Evolutionary conservation across 2,888 invertebrate genomes (phyloP).

Genomic region (Phengaris arion): DNA sequence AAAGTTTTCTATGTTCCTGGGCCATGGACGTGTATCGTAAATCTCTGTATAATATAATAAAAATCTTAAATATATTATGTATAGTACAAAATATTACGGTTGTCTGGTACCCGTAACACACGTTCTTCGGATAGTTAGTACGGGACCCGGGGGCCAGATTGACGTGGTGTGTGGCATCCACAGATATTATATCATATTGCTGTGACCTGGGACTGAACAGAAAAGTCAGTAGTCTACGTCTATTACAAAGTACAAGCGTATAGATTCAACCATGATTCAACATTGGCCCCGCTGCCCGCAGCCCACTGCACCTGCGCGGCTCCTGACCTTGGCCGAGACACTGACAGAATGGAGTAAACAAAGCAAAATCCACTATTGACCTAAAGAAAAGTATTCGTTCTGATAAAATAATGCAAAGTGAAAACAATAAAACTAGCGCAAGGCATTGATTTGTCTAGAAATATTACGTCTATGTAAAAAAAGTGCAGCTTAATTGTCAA

Average conservation of each 20-base stretch:
- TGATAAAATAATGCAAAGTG: neutral
- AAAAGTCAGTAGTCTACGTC: too few species aligned
- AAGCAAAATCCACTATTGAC: slow-evolving; percentile 20
- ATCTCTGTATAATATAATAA: too few species aligned
- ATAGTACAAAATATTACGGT: too few species aligned
- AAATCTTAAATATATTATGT: too few species aligned
- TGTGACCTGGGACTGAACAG: too few species aligned
- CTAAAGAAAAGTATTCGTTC: neutral
- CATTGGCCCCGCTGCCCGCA: slow-evolving; percentile 21
- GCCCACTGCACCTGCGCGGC: slow-evolving; percentile 32
- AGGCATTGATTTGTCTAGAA: neutral
- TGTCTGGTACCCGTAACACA: too few species aligned
- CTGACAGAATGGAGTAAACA: slow-evolving; percentile 35
- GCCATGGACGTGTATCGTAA: too few species aligned
- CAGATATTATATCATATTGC: too few species aligned
- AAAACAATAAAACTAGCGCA: neutral
- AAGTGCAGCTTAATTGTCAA: neutral
- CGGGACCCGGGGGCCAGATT: too few species aligned
- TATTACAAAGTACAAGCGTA: neutral
- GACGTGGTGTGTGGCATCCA: too few species aligned
- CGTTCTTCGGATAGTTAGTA: too few species aligned
- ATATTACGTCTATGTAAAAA: neutral
- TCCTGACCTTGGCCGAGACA: slow-evolving; percentile 32
- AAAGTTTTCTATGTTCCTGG: too few species aligned
- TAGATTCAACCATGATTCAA: neutral